Conservation (phyloP, 2,113 vertebrate species). For the Marmota flaviventris region DNA sequence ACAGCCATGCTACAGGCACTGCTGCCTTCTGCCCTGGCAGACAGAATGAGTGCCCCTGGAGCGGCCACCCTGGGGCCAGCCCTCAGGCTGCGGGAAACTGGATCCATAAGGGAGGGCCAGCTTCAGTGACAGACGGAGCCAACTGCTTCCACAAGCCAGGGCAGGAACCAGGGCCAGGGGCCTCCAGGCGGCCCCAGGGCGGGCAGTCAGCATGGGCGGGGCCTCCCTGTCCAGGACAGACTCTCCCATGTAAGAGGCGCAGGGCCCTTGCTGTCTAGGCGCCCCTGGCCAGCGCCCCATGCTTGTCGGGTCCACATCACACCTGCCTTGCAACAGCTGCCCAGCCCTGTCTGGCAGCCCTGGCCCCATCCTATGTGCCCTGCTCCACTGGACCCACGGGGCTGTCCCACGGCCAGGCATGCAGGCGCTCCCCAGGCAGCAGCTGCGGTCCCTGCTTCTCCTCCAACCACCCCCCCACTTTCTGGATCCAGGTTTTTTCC, state of each 20-base stretch:
- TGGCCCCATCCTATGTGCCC: not conserved
- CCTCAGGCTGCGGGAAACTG: conserved; percentile 11
- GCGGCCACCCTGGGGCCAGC: not conserved
- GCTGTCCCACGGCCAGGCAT: not conserved
- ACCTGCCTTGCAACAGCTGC: conserved; percentile 12
- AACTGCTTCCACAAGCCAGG: conserved; percentile 10
- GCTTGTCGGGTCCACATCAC: not conserved
- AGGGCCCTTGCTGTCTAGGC: not conserved
- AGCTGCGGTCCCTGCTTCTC: not conserved
- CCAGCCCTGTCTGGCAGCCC: not conserved
- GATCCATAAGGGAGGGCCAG: not conserved
- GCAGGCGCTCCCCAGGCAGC: not conserved
- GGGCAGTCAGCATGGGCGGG: not conserved
- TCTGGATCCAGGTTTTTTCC: not conserved
- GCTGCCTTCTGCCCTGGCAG: not conserved
- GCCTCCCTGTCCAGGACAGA: not conserved
- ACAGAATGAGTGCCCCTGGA: not conserved
- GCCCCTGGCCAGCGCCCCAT: not conserved
- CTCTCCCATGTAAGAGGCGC: not conserved
- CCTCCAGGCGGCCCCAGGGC: not conserved
- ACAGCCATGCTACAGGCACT: accelerated
- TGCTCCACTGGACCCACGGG: too few species aligned
- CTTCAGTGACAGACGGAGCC: conserved; percentile 43
- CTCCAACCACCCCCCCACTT: not conserved
- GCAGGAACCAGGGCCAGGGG: not conserved